Evolutionary conservation across 1,140 invertebrate species (phyloP).

Genomic region (Chrysomallon squamiferum): DNA sequence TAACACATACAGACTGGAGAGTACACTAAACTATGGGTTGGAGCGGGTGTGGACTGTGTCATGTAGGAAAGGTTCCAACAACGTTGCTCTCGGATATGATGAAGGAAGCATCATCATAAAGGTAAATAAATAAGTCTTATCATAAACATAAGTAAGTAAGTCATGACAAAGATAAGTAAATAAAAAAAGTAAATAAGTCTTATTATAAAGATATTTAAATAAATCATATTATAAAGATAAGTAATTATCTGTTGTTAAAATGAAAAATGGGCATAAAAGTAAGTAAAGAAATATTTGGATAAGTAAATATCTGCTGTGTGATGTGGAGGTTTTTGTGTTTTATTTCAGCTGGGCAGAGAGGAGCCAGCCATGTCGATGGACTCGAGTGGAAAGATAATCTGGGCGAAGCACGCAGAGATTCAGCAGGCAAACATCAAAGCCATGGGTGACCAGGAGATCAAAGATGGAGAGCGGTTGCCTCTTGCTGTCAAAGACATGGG

Average conservation of each 20-base stretch:
- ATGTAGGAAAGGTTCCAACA: slow-evolving; percentile 95
- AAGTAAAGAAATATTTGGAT: no score
- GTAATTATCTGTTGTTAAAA: no score
- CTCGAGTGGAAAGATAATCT: slow-evolving; percentile 96
- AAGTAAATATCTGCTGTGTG: no score
- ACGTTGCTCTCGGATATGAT: slow-evolving; percentile 96
- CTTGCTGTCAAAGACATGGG: slow-evolving; percentile 98
- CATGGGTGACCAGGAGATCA: slow-evolving; percentile 63
- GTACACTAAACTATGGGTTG: slow-evolving; percentile 96
- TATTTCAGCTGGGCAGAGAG: slow-evolving; percentile 87
- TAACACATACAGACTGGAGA: slow-evolving; percentile 93
- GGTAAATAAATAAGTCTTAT: no score
- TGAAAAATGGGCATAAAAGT: no score
- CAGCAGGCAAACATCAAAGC: slow-evolving; percentile 95
- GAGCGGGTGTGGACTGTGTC: slow-evolving; percentile 98
- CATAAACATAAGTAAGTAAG: no score
- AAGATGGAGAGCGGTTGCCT: slow-evolving; percentile 91
- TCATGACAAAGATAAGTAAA: no score
- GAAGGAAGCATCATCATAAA: slow-evolving; percentile 97
- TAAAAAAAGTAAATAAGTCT: no score
- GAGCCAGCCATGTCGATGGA: slow-evolving; percentile 99
- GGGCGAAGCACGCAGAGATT: slow-evolving; percentile 97
- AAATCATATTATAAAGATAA: no score
- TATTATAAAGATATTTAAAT: no score
- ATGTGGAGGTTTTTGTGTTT: slow-evolving; percentile 13